Evolutionary conservation across 2,113 vertebrate genomes (phyloP).

Genomic region (Istiophorus platypterus): DNA sequence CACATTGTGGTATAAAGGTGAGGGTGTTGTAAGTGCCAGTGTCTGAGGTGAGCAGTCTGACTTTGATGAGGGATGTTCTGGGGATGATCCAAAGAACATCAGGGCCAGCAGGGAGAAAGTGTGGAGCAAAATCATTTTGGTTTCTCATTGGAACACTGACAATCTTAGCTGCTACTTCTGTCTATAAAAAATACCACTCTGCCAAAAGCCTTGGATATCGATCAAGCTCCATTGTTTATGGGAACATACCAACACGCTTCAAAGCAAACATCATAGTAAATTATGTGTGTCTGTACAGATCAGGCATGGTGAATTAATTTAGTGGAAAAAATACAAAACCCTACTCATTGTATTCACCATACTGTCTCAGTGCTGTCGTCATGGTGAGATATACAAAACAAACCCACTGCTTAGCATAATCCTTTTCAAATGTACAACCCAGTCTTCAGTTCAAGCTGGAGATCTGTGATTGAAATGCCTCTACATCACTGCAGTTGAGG

Average conservation of each 20-base stretch:
- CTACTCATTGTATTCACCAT: background rate
- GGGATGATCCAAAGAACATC: constrained; percentile 9
- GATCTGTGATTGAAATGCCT: background rate
- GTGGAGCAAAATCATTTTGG: constrained; percentile 1
- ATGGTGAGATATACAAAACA: background rate
- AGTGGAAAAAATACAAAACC: background rate
- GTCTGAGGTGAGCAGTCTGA: background rate
- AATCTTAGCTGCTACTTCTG: background rate
- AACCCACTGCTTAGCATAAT: background rate
- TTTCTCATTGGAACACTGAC: constrained; percentile 13
- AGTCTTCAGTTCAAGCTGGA: background rate
- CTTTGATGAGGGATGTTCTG: background rate
- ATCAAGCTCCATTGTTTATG: background rate
- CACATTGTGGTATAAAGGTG: background rate
- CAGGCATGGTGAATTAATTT: background rate
- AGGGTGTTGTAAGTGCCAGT: background rate
- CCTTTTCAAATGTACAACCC: background rate
- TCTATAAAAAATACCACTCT: background rate
- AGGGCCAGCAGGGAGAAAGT: background rate
- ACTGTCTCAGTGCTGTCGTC: background rate
- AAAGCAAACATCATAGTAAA: constrained; percentile 10
- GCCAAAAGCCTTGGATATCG: background rate
- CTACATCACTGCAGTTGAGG: background rate
- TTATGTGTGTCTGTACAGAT: background rate
- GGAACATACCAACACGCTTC: constrained; percentile 6